Base-by-base conservation (phyloP, 2,113 vertebrate genomes). In the Perca schrenkii region DNA sequence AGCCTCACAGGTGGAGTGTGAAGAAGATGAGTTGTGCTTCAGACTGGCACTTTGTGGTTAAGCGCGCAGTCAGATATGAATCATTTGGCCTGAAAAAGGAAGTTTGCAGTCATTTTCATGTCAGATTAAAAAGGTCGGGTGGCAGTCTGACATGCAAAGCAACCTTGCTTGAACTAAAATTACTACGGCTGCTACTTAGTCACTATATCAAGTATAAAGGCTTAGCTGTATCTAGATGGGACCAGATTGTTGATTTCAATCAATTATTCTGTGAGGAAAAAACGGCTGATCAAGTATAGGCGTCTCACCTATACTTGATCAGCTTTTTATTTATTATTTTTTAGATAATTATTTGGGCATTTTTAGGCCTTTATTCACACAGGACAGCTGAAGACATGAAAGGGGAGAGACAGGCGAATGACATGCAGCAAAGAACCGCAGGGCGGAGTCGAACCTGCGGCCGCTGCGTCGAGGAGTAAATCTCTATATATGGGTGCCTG, bases 31-130 rank as follows among this genome's bases (percentile, higher is more conserved):
- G 19, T 3, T 46, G 43, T 53, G 50, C 50, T 40, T 74, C 1
- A 14, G 36, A 22, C 36, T 57, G 53, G 14, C 66, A 58, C 68
- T 11, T 0, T 80, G 77, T 63, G 89, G 70, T 89, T 84, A 21
- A 25, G 70, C 52, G 0, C 8, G 1, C 31, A 22, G 83, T 57
- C 87, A 81, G 86, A 92, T 88, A n/a, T 92, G 90, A 92, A 74
- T 88, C 87, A 80, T 79, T 46, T 65, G 6, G 46, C n/a, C 40
- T 64, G 36, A 89, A 85, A 77, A 83, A 87, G 86, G 92, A 92
- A 92, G 88, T 91, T 65, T 80, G 57, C 85, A 84, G 75, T 69
- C 19, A 28, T 36, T 3, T 54, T 78, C 60, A 84, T 61, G 19
- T 74, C 10, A 74, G 40, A 58, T 11, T 34, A 52, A 57, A 69